Evolutionary conservation across 2,888 invertebrate genomes (phyloP).

Genomic region (Ditylenchus weischeri): DNA sequence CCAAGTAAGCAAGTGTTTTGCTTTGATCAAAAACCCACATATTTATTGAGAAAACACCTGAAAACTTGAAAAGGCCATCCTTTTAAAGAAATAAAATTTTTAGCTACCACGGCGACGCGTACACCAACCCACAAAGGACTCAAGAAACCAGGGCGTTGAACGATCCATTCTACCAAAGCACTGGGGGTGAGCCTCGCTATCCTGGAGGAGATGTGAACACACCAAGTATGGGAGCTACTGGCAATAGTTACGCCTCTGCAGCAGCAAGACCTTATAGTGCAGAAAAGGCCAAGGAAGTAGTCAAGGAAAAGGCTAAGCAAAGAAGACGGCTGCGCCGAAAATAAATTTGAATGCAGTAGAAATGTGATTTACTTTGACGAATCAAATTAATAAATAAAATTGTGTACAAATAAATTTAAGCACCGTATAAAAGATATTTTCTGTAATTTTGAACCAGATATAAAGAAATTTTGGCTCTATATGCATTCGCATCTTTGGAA

Average conservation of each 20-base stretch:
- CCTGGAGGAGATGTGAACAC: conserved; percentile 19
- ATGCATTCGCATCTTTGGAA: too few species aligned
- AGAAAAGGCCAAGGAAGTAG: background rate
- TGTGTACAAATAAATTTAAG: background rate
- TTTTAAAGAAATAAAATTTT: too few species aligned
- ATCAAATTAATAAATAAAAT: background rate
- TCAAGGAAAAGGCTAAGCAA: conserved; percentile 3
- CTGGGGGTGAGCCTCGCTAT: conserved; percentile 44
- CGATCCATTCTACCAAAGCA: conserved; percentile 47
- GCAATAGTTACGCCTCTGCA: background rate
- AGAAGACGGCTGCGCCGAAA: conserved; percentile 8
- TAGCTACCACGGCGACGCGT: conserved; percentile 47
- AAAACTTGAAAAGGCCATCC: too few species aligned
- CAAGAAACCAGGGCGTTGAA: conserved; percentile 47
- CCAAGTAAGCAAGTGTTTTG: conserved; percentile 27
- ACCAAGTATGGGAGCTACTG: background rate
- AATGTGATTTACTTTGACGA: too few species aligned
- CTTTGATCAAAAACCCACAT: too few species aligned
- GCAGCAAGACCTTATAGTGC: background rate
- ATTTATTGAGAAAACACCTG: too few species aligned
- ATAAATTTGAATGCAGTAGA: background rate
- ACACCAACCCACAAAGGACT: conserved; percentile 48
- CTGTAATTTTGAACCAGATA: too few species aligned
- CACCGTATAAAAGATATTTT: too few species aligned
- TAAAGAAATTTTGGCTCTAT: too few species aligned